Conservation (phyloP, 2,797 vertebrate species). For the Synanceia verrucosa region DNA sequence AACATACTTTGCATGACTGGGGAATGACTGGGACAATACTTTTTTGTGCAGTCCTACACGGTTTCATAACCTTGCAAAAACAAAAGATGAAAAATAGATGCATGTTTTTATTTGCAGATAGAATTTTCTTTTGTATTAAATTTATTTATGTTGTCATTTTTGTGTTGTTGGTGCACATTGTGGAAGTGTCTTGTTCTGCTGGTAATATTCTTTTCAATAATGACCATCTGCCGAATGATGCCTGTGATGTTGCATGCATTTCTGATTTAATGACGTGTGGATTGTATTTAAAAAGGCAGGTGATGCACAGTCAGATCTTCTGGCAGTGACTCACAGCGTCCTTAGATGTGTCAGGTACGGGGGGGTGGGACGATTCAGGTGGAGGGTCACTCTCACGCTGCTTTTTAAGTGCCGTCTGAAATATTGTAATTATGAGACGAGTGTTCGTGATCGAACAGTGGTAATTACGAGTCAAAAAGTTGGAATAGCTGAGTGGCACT, state of each 20-base stretch:
- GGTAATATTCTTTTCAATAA: background rate
- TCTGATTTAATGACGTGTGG: background rate
- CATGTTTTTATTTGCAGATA: no score
- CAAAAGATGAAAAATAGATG: no score
- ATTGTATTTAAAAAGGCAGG: background rate
- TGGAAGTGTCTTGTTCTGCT: background rate
- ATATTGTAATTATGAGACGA: slow-evolving; percentile 50
- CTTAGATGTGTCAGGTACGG: slow-evolving; percentile 42
- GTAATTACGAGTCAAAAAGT: slow-evolving; percentile 48
- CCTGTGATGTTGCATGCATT: background rate
- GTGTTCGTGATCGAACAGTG: slow-evolving; percentile 16
- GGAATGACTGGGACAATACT: no score
- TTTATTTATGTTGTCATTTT: background rate
- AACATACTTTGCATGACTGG: background rate
- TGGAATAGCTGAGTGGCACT: slow-evolving; percentile 45
- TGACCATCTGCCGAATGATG: background rate
- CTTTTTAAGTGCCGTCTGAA: slow-evolving; percentile 52
- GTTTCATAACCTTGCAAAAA: no score
- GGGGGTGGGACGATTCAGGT: slow-evolving; percentile 30
- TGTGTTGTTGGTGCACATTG: background rate
- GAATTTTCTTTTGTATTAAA: no score
- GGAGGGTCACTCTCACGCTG: slow-evolving; percentile 34
- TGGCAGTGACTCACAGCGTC: slow-evolving; percentile 42
- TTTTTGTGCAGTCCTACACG: no score
- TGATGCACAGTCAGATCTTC: slow-evolving; percentile 9